phyloP scores from a whole-genome alignment of 2,113 vertebrate species.

The Pipa parva region DNA sequence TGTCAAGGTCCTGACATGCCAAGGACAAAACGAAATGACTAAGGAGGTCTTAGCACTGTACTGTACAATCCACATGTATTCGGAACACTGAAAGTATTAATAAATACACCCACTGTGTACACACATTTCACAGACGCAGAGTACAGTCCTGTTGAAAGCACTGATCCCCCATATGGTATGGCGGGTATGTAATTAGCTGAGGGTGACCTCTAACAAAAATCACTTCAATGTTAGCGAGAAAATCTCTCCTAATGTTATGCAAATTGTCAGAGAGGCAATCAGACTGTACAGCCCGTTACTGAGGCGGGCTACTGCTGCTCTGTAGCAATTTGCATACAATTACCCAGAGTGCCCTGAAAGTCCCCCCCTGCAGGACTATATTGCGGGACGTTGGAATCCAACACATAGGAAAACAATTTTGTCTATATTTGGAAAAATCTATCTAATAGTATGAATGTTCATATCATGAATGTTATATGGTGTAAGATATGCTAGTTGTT shows the following conservation, averaged over 20 bases:
- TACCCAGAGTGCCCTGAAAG: slow-evolving; percentile 57
- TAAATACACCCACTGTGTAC: not conserved
- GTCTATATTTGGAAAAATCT: not conserved
- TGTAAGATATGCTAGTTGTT: too few species aligned
- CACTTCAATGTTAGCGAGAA: slow-evolving; percentile 59
- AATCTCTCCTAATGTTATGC: slow-evolving; percentile 70
- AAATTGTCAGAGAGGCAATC: slow-evolving; percentile 73
- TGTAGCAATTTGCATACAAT: slow-evolving; percentile 75
- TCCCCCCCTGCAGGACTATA: slow-evolving; percentile 2
- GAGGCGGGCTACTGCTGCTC: slow-evolving; percentile 66
- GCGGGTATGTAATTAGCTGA: slow-evolving; percentile 57
- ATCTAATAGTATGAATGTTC: not conserved
- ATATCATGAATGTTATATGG: not conserved
- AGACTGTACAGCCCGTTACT: slow-evolving; percentile 48
- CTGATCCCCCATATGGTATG: not conserved
- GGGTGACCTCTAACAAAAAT: slow-evolving; percentile 61
- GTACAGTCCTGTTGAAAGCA: not conserved
- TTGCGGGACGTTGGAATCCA: not conserved
- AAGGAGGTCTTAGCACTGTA: too few species aligned
- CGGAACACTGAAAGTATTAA: too few species aligned
- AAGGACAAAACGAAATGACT: too few species aligned
- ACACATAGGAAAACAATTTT: not conserved
- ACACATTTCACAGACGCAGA: not conserved
- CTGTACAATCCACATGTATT: too few species aligned
- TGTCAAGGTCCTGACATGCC: too few species aligned